phyloP scores from a whole-genome alignment of 2,888 invertebrate genomes.

The Xestoiulus laeticollis region DNA sequence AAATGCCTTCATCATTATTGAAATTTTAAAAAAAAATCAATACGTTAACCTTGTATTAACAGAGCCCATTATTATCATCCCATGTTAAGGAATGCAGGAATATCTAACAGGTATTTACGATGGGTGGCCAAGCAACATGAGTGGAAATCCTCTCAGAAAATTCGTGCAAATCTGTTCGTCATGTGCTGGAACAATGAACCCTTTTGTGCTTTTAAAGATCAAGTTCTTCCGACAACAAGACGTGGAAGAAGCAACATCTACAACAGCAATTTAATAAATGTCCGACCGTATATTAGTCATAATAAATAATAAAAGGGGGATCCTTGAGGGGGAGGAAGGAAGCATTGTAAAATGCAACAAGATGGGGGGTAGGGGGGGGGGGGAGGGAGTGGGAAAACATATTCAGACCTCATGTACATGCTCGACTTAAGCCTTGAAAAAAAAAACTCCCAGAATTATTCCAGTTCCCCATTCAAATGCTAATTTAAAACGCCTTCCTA shows the following conservation, averaged over 20 bases:
- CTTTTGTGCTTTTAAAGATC: constrained; percentile 1
- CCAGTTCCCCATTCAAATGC: neutral
- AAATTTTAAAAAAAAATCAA: too few species aligned
- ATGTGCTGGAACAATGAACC: constrained; percentile 10
- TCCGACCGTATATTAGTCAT: constrained; percentile 27
- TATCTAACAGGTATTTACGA: neutral
- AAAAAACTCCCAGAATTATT: constrained; percentile 22
- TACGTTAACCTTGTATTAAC: too few species aligned
- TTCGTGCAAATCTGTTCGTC: neutral
- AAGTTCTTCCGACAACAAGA: neutral
- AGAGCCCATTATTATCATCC: too few species aligned
- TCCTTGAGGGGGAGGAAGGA: neutral
- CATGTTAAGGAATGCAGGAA: too few species aligned
- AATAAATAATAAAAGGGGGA: constrained; percentile 27
- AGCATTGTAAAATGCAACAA: neutral
- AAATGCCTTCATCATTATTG: too few species aligned
- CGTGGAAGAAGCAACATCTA: neutral
- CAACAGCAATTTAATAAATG: neutral
- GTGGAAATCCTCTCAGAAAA: neutral
- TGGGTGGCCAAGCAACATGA: neutral
- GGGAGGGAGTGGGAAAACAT: neutral
- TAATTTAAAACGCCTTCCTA: constrained; percentile 22
- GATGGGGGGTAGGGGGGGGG: neutral
- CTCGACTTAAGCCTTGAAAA: neutral
- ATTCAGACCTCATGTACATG: neutral